Base-by-base conservation (phyloP, 2,797 vertebrate species). In the Onychomys torridus region DNA sequence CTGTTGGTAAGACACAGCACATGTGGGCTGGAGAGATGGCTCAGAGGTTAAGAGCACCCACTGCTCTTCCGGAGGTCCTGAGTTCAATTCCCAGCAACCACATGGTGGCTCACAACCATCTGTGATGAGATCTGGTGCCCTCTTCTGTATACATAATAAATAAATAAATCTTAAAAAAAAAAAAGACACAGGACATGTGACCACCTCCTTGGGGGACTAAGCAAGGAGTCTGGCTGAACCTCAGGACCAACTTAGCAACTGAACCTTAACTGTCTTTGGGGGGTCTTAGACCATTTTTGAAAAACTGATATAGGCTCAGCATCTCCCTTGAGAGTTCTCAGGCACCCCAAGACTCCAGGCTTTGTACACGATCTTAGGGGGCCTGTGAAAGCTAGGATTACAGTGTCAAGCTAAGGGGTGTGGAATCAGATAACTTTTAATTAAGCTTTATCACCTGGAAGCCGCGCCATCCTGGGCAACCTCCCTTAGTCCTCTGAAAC, bases 371-470 rank as follows among this genome's bases (percentile, higher is more conserved):
- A 37, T 75, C 82, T 93, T 3, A 0, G 40, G 57, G 4, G 8
- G 2, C 0, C 73, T 84, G 40, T 61, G 78, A 89, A 94, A 67
- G 3, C 86, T 40, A 69, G 52, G 85, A 34, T 59, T 29, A 52
- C 4, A 52, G 65, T 49, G 79, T 79, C 65, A 32, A 94, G 71
- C 9, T 55, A 49, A 88, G 23, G 32, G 2, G 37, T 17, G 0
- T 19, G 32, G 61, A 69, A 83, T 86, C 73, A 52, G 10, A 83
- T 67, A 49, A 32, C 84, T 73, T 10, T 14, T 11, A 32, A 61
- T 91, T 96, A 10, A n/a, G 37, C 73, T 34, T 83, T 69, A 46
- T 86, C 40, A 34, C 29, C 10, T 91, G 57, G 49, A 97, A 91
- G 29, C 57, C 59, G 23, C 8, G 1, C 34, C 91, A 96, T 96